phyloP scores from a whole-genome alignment of 92 coral and sea anemone genomes.

The Siderastrea siderea region DNA sequence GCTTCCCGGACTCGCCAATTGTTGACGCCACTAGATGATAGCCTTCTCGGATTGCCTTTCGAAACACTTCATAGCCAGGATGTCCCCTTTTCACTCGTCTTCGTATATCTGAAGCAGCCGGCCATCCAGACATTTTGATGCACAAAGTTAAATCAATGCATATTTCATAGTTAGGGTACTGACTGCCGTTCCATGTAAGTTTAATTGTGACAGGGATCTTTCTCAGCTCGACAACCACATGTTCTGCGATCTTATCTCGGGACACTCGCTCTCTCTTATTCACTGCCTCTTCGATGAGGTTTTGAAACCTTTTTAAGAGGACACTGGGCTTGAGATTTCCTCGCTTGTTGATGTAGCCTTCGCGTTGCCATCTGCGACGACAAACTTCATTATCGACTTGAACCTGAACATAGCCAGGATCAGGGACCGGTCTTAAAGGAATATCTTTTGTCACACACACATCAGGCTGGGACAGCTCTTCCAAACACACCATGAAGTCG shows the following conservation, averaged over 20 bases:
- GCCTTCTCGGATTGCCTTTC: slow-evolving; percentile 27
- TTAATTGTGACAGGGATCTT: slow-evolving; percentile 69
- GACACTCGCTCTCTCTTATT: background rate
- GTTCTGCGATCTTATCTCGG: background rate
- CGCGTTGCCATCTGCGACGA: background rate
- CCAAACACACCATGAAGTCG: slow-evolving; percentile 69
- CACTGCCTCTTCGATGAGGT: slow-evolving; percentile 46
- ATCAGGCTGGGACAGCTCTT: slow-evolving; percentile 39
- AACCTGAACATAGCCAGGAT: slow-evolving; percentile 70
- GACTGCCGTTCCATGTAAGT: slow-evolving; percentile 57
- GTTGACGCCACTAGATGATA: slow-evolving; percentile 72
- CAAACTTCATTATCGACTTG: background rate
- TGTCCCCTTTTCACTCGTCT: slow-evolving; percentile 33
- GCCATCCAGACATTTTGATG: slow-evolving; percentile 63
- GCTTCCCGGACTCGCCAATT: slow-evolving; percentile 71
- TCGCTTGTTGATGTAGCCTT: slow-evolving; percentile 34
- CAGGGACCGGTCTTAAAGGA: slow-evolving; percentile 57
- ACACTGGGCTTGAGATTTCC: slow-evolving; percentile 52
- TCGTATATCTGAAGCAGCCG: slow-evolving; percentile 47
- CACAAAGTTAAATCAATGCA: slow-evolving; percentile 62
- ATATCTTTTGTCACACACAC: slow-evolving; percentile 51
- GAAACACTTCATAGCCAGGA: slow-evolving; percentile 52
- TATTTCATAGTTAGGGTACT: slow-evolving; percentile 40
- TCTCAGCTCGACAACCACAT: slow-evolving; percentile 44
- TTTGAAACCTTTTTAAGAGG: slow-evolving; percentile 44